Evolutionary conservation across 2,113 vertebrate species (phyloP).

Genomic region (Catharus minimus): DNA sequence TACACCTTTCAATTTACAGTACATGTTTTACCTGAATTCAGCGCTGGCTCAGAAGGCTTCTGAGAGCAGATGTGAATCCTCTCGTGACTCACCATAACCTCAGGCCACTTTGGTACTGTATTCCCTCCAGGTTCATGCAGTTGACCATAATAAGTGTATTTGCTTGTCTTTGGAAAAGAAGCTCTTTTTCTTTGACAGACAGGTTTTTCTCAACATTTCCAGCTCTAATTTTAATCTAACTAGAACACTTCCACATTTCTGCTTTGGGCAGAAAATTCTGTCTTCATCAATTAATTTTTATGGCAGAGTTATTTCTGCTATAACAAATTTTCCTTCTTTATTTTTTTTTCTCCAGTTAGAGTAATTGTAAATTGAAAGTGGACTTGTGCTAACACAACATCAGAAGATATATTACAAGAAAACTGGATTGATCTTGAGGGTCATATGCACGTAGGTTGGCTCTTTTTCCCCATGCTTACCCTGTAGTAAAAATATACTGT

Average conservation of each 20-base stretch:
- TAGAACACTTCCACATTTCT: background rate
- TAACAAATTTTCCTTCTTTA: slow-evolving; percentile 32
- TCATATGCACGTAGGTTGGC: background rate
- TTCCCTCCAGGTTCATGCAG: slow-evolving; percentile 13
- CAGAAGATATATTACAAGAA: slow-evolving; percentile 30
- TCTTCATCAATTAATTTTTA: slow-evolving; percentile 32
- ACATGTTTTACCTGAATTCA: slow-evolving; percentile 23
- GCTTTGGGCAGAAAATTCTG: slow-evolving; percentile 32
- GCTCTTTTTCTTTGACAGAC: slow-evolving; percentile 3
- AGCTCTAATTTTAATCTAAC: slow-evolving; percentile 36
- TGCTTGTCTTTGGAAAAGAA: slow-evolving; percentile 51
- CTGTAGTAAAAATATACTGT: slow-evolving; percentile 41
- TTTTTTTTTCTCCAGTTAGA: slow-evolving; percentile 21
- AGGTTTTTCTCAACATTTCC: background rate
- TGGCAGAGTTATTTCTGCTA: slow-evolving; percentile 25
- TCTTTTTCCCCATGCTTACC: background rate
- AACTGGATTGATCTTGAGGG: slow-evolving; percentile 22
- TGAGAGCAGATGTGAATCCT: slow-evolving; percentile 31
- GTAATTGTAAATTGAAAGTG: slow-evolving; percentile 45
- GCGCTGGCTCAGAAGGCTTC: background rate
- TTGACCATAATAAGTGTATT: slow-evolving; percentile 1
- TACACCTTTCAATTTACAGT: slow-evolving; percentile 18
- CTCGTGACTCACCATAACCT: background rate
- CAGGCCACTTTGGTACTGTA: slow-evolving; percentile 3
- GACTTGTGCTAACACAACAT: slow-evolving; percentile 41